Evolutionary conservation across 2,888 invertebrate species (phyloP), one percentile per base, ranked within the genome.

Genomic region (Hypomecis atomaria): DNA sequence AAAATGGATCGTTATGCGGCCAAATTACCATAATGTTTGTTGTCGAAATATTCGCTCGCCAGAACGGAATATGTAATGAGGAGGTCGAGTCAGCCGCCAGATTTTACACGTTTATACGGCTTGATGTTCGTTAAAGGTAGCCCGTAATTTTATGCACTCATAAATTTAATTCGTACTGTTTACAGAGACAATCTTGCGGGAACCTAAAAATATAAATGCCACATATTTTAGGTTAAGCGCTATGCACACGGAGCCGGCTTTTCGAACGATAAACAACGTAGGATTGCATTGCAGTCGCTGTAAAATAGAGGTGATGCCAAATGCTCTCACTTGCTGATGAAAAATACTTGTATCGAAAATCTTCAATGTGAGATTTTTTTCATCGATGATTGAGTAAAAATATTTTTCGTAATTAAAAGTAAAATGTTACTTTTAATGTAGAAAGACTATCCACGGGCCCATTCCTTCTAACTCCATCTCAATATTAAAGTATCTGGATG

Each of bases 11-110:
- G 86, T 89, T 88, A 87, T 85, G 84, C 82, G 85, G 82, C 81
- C 77, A 79, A 83, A 90, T 90, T 90, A 89, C 82, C 90, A 90
- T 90, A 90, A 89, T 88, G 88, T 90, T 89, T 88, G 88, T 87
- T 87, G 88, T 88, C 87, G 86, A 89, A 90, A 89, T 90, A 88
- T 89, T 88, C 87, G 86, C 88, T 81, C 81, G 79, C 77, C 79
- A 77, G 84, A 87, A 85, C 85, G 78, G 88, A 89, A 89, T 89
- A 88, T 83, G 81, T 88, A 89, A 89, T 88, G 87, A 87, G 85
- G 75, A 75, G 83, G 79, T 77, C 82, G 83, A 85, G 76, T 82
- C 84, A 80, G 81, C 78, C 72, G 73, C 79, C 84, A 85, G 87
- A 87, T 85, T 86, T 83, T 79, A 81, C 81, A 79, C 83, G 81